Evolutionary conservation across 2,888 invertebrate species (phyloP), one percentile per base, ranked within the genome.

Genomic region (Amblyjoppa proteus): DNA sequence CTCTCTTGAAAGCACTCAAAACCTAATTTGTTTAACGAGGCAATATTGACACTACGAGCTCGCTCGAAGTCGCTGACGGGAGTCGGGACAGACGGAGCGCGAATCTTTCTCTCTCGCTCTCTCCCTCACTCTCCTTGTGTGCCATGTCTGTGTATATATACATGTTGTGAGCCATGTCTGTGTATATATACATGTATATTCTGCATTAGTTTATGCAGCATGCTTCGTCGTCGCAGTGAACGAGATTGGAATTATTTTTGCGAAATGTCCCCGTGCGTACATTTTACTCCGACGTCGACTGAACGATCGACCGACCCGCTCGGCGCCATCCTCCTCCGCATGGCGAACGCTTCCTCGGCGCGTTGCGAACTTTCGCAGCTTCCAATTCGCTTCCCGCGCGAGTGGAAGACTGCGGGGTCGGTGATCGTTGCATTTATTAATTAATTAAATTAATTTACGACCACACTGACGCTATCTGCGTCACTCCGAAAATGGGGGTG

Each of bases 41-140:
- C 84, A 85, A 85, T 85, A 85, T 85, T 85, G 81, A 81, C 77
- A 81, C 78, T 85, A 38, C 81, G 74, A n/a, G 78, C 69, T 85
- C 75, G 74, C 81, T 81, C 74, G 51, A 45, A 81, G 74, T 85
- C 53, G 31, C 78, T 28, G 49, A 74, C 64, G 51, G 61, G 75
- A 58, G 66, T 31, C 45, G 58, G 45, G 20, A 16, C 53, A 28
- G 70, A 51, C 53, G 51, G 7, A 25, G 34, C 58, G 34, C 16
- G 11, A 53, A 34, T 61, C 77, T 34, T 20, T 41, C 20, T 34
- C 51, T 81, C 51, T 31, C 49, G 69, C 58, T 49, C 34, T 77
- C 28, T 25, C 69, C 31, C 31, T 11, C 11, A n/a, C n/a, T 28
- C 56, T 58, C 41, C 38, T 73, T 31, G 49, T 64, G 61, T 70